phyloP scores from a whole-genome alignment of 1,140 invertebrate species.

The Trichonephila inaurata region DNA sequence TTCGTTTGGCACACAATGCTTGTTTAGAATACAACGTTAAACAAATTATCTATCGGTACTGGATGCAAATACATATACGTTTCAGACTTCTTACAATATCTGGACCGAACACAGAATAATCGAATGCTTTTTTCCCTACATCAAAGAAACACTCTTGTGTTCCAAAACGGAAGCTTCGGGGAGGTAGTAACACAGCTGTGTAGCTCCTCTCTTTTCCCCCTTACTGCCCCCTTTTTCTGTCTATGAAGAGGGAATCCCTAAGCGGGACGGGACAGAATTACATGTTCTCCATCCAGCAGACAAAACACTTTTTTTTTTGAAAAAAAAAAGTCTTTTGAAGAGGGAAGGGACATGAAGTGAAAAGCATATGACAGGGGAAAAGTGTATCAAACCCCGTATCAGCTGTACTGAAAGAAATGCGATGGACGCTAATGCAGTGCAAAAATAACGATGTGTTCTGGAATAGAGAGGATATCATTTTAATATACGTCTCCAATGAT shows the following conservation, averaged over 20 bases:
- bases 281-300: neutral
- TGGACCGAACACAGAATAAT: no score
- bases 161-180: constrained; percentile 17
- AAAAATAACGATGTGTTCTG: no score
- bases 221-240: neutral
- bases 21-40: no score
- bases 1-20: no score
- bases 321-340: neutral
- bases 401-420: neutral
- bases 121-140: neutral
- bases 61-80: no score
- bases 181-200: constrained; percentile 10
- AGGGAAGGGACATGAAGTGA: neutral
- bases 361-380: constrained; percentile 18
- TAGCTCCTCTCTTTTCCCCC: neutral
- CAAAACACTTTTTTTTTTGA: neutral
- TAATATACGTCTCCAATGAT: no score
- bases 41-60: no score
- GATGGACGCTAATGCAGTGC: neutral
- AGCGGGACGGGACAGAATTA: neutral
- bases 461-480: no score
- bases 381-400: neutral
- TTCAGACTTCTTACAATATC: no score
- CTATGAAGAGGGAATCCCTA: neutral
- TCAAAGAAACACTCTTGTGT: neutral